phyloP scores from a whole-genome alignment of 1,140 invertebrate genomes.

The Neelides sp. region DNA sequence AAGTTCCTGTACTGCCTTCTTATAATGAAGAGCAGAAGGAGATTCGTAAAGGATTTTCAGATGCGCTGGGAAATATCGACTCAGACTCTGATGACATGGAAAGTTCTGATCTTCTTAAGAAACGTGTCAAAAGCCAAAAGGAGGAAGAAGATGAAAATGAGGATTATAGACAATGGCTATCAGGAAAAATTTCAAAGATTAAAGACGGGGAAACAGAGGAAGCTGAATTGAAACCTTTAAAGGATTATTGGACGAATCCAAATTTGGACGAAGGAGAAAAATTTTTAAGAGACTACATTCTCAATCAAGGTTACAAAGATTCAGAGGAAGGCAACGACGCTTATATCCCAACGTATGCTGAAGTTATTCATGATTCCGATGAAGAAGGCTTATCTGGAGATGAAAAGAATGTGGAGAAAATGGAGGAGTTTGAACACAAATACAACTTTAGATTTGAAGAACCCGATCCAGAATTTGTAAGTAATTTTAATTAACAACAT shows the following conservation, averaged over 20 bases:
- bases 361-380: slow-evolving; percentile 51
- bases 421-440: slow-evolving; percentile 84
- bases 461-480: slow-evolving; percentile 83
- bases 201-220: slow-evolving; percentile 44
- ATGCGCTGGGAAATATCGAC: slow-evolving; percentile 36
- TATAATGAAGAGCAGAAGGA: slow-evolving; percentile 57
- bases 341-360: slow-evolving; percentile 52
- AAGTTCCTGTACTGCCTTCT: slow-evolving; percentile 36
- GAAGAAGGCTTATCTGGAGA: slow-evolving; percentile 61
- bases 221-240: slow-evolving; percentile 55
- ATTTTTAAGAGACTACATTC: slow-evolving; percentile 81
- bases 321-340: slow-evolving; percentile 44
- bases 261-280: slow-evolving; percentile 68
- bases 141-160: slow-evolving; percentile 52
- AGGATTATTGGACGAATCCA: slow-evolving; percentile 71
- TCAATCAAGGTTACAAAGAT: slow-evolving; percentile 61
- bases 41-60: slow-evolving; percentile 53
- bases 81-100: slow-evolving; percentile 42
- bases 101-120: slow-evolving; percentile 43
- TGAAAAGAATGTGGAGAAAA: slow-evolving; percentile 49
- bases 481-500: slow-evolving; percentile 32
- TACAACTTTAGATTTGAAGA: slow-evolving; percentile 95
- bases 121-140: slow-evolving; percentile 48
- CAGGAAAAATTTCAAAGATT: slow-evolving; percentile 55
- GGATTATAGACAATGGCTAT: slow-evolving; percentile 68